Evolutionary conservation across 2,888 invertebrate genomes (phyloP), one percentile per base, ranked within the genome.

Genomic region (Belgica antarctica): DNA sequence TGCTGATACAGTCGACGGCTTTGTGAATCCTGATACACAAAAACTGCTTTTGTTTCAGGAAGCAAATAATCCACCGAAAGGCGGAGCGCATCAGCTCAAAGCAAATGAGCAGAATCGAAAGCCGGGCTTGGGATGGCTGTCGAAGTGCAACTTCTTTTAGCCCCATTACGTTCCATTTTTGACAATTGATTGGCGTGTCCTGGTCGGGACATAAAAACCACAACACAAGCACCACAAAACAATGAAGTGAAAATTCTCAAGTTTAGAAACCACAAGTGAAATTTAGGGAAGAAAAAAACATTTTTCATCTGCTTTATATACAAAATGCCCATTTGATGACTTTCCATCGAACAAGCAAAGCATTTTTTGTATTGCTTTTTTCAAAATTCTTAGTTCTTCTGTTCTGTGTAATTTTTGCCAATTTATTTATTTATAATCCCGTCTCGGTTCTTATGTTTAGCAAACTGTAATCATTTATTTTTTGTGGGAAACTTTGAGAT

Each of bases 61-160:
- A 83, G 92, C 92, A 76, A 93, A 90, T 77, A 93, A 92, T 83
- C 93, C 93, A 75, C 89, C 89, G 69, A 90, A 92, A 79, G 88
- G 88, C 73, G 88, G 88, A 73, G 90, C 92, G 74, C 90, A 90
- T 80, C 90, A 90, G 79, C 81, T 92, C 77, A 88, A 88, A 81
- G 84, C 88, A 73, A 85, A 85, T 77, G 92, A 93, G 79, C 88
- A 88, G 77, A 86, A 86, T 80, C 86, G 87, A 81, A 87, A 87
- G 82, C 92, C 91, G 83, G 87, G 90, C 73, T 85, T 89, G 74
- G 90, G 89, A 79, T 93, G 93, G 92, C 83, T 92, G 77, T 88
- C 92, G 70, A 87, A 91, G 80, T 94, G 93, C 86, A 86, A 87
- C 80, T 81, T 93, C 83, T 92, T 93, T 85, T 93, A 92, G 93